Base-by-base conservation (phyloP, 2,113 vertebrate genomes). In the Urocynchramus pylzowi region DNA sequence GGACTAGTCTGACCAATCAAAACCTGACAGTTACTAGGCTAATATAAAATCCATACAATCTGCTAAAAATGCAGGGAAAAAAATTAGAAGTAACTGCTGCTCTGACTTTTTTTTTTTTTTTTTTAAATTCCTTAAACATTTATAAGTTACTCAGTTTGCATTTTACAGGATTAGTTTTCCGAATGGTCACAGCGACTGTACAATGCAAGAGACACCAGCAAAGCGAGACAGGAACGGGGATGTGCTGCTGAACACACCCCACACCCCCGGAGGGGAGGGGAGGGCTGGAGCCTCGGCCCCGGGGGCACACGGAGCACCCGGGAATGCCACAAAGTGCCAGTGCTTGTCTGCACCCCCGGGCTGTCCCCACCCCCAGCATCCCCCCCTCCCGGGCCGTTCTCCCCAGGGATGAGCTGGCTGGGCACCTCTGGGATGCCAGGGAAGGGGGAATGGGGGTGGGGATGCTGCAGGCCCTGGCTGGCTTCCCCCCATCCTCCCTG, bases 121-220 rank as follows among this genome's bases (percentile, higher is more conserved):
- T 64, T 13, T 61, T 5, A 90, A 96, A 87, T 41, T 90, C 95
- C 87, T 95, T 96, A 88, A 94, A 93, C 96, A 94, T 97, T 96
- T 96, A 96, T 97, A 97, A 97, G 90, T 97, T 97, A 97, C 90
- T 96, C 92, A 92, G 95, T 94, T 92, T 96, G 96, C 90, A 95
- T 96, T 96, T 96, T 96, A 96, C 95, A 97, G 84, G 91, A 95
- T 93, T 88, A 86, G 71, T 84, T 96, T 90, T 95, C 92, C 86
- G 17, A 92, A 93, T 90, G 93, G 95, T 96, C 82, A 96, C 92
- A 92, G 95, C 95, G 88, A 96, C 95, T 97, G 95, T 96, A 96
- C 93, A 97, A 96, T 13, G 91, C 85, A 17, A 90, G 75, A 93
- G 82, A 91, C 94, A 57, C 87, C 94, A 91, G 94, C 90, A 8